Evolutionary conservation across 2,888 invertebrate species (phyloP).

Genomic region (Heliconius hortense): DNA sequence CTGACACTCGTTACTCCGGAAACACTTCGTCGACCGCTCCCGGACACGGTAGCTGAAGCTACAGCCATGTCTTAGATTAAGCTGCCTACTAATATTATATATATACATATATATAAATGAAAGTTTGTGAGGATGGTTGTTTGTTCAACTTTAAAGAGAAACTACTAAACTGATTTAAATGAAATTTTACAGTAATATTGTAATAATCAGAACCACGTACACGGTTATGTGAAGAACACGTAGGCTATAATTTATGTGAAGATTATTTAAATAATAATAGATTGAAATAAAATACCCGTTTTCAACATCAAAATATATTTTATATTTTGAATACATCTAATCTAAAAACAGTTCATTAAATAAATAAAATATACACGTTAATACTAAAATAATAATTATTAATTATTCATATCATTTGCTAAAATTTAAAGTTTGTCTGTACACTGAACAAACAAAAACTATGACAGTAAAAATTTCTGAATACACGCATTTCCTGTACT

Average conservation of each 20-base stretch:
- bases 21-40: slow-evolving; percentile 42
- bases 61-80: slow-evolving; percentile 50
- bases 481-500: neutral
- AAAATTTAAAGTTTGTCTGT: neutral
- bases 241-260: too few species aligned
- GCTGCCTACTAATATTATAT: neutral
- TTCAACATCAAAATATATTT: slow-evolving; percentile 1
- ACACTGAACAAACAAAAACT: neutral
- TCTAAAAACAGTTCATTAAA: neutral
- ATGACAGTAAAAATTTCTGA: neutral
- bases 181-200: too few species aligned
- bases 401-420: neutral
- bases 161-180: too few species aligned
- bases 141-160: too few species aligned
- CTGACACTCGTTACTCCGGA: slow-evolving; percentile 47
- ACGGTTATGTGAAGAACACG: too few species aligned
- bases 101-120: neutral
- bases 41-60: slow-evolving; percentile 74
- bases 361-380: neutral
- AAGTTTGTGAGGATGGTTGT: too few species aligned
- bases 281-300: neutral
- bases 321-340: slow-evolving; percentile 2
- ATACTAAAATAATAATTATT: neutral
- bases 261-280: neutral
- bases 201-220: too few species aligned